Percentiles rank a stretch among this genome's conserved stretches.
Conservation (phyloP, 2,113 vertebrate genomes). For the Labeo catla region DNA sequence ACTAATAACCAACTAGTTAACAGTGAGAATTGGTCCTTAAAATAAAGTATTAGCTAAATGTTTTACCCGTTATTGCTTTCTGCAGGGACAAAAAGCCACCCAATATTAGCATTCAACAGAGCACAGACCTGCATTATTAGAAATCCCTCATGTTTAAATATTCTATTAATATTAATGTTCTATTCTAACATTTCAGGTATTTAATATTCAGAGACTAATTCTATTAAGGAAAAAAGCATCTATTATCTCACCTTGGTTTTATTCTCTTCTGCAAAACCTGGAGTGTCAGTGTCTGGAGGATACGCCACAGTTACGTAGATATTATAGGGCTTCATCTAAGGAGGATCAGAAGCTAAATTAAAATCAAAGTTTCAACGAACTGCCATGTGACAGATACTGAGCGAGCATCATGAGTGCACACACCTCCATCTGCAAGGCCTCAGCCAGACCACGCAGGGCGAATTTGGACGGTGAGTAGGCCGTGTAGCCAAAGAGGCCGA, state of each 20-base stretch:
- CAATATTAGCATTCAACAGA: background rate
- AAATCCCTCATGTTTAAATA: background rate
- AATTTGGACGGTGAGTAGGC: constrained; percentile 97
- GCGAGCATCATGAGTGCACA: background rate
- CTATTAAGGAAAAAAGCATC: background rate
- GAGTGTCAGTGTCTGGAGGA: constrained; percentile 97
- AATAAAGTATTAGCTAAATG: background rate
- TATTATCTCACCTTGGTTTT: constrained; percentile 84
- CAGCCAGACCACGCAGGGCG: constrained; percentile 91
- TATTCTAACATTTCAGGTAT: background rate
- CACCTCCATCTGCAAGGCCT: constrained; percentile 98
- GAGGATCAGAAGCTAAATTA: background rate
- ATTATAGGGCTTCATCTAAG: constrained; percentile 97
- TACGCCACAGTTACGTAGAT: constrained; percentile 93
- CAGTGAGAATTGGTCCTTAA: background rate
- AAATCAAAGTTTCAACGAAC: background rate
- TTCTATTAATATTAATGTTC: constrained; percentile 9
- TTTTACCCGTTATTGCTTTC: background rate
- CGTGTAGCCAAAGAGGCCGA: constrained; percentile 92
- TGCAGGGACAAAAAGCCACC: background rate
- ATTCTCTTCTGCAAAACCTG: constrained; percentile 89
- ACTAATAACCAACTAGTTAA: background rate
- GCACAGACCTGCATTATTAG: background rate
- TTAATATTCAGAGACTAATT: background rate
- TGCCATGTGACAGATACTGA: background rate